phyloP scores from a whole-genome alignment of 2,888 invertebrate genomes.

The Galeopsomyia nigrocyanea region DNA sequence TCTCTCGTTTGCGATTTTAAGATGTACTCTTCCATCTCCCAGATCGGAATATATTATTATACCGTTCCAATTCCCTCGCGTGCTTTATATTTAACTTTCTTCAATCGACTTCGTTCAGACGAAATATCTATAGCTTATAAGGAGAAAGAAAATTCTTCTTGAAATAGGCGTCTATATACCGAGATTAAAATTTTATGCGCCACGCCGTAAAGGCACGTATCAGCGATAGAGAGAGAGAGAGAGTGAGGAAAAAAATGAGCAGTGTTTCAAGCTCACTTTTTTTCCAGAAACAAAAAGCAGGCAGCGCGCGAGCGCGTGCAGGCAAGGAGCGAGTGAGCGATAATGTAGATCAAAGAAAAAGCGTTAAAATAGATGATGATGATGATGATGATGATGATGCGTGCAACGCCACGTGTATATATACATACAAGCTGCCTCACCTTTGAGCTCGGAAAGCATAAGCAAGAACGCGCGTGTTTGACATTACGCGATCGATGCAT shows the following conservation, averaged over 20 bases:
- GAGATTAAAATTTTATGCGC: background rate
- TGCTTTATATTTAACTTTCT: no score
- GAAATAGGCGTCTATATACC: no score
- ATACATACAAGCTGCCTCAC: constrained; percentile 53
- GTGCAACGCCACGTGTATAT: constrained; percentile 25
- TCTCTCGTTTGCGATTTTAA: no score
- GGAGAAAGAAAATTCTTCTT: no score
- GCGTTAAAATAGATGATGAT: constrained; percentile 62
- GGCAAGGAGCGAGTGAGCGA: constrained; percentile 49
- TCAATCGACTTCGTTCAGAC: no score
- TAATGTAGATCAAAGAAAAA: constrained; percentile 62
- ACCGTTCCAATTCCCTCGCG: no score
- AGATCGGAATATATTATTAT: no score
- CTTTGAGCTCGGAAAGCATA: constrained; percentile 60
- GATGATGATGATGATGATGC: constrained; percentile 45
- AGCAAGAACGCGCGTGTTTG: constrained; percentile 23
- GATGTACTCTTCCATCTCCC: no score
- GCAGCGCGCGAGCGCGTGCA: constrained; percentile 20
- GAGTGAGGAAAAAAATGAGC: constrained; percentile 6
- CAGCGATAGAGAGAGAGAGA: background rate
- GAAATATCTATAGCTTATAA: no score
- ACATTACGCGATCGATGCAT: constrained; percentile 50
- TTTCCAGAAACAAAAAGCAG: constrained; percentile 35
- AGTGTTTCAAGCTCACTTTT: constrained; percentile 11
- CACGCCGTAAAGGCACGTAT: background rate